Percentiles rank a stretch among this genome's conserved stretches.
These are phyloP conservation scores for Amblyjoppa proteus DNA, from an alignment of 2,888 invertebrate species.

Conservation along the genomic window DNA sequence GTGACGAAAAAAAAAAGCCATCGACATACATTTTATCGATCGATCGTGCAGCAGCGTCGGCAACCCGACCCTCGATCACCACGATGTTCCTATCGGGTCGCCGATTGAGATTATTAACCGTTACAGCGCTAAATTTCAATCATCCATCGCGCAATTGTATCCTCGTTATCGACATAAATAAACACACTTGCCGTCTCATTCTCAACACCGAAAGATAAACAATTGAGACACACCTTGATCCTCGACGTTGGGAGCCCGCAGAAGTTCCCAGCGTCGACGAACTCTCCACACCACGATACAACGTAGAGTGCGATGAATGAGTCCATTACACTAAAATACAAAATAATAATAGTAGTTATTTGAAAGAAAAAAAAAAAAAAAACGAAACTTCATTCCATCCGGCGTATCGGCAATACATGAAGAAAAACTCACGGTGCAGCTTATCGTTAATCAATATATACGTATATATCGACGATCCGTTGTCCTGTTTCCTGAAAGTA, in stretches of 20 bases:
- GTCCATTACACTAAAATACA: conserved; percentile 9
- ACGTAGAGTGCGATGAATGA: conserved; percentile 23
- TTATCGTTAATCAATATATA: conserved; percentile 31
- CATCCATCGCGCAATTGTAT: conserved; percentile 9
- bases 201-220: not conserved
- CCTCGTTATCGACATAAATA: conserved; percentile 7
- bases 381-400: conserved; percentile 42
- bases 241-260: conserved; percentile 2
- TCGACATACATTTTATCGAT: conserved; percentile 24
- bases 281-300: conserved; percentile 3
- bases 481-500: conserved; percentile 41
- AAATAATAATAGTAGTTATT: conserved; percentile 3
- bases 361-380: not conserved
- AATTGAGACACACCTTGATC: not conserved
- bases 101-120: conserved; percentile 60
- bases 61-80: conserved; percentile 55
- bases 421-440: conserved; percentile 14
- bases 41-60: conserved; percentile 55
- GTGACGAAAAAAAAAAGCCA: conserved; percentile 9
- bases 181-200: conserved; percentile 17
- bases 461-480: conserved; percentile 28
- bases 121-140: conserved; percentile 4
- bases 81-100: conserved; percentile 63
- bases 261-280: not conserved
- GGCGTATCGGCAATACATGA: conserved; percentile 30